These are phyloP conservation scores for Pachydiplax longipennis DNA, from an alignment of 2,888 invertebrate species.

Conservation along the genomic window DNA sequence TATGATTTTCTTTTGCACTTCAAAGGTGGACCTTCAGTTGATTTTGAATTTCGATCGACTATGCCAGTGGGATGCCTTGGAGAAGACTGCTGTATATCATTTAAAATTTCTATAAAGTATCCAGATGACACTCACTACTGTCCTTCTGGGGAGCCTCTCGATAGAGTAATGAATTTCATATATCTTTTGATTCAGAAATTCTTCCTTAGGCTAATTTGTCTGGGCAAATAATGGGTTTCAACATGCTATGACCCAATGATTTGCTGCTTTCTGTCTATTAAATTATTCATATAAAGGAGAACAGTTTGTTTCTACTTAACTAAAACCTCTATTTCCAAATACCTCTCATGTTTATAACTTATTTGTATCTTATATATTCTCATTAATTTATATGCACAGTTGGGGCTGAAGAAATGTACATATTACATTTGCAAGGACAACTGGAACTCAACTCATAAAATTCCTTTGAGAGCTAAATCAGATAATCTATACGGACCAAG, in stretches of 20 bases:
- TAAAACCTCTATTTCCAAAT: neutral
- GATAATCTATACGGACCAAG: slow-evolving; percentile 45
- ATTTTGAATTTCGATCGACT: slow-evolving; percentile 43
- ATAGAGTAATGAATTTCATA: slow-evolving; percentile 46
- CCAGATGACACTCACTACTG: slow-evolving; percentile 46
- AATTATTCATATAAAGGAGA: too few species aligned
- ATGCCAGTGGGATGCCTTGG: slow-evolving; percentile 45
- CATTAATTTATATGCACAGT: slow-evolving; percentile 47
- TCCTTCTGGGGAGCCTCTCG: slow-evolving; percentile 47
- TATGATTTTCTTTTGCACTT: neutral
- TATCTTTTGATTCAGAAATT: neutral
- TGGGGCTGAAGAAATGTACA: slow-evolving; percentile 52
- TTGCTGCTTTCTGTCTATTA: too few species aligned
- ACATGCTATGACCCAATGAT: too few species aligned
- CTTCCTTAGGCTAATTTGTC: neutral
- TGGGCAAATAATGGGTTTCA: neutral
- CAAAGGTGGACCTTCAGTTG: slow-evolving; percentile 32
- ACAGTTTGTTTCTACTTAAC: too few species aligned
- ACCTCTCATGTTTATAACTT: neutral
- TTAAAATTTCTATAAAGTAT: slow-evolving; percentile 46
- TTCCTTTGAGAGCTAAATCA: slow-evolving; percentile 52
- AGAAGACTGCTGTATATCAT: slow-evolving; percentile 47
- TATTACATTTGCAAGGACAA: slow-evolving; percentile 54
- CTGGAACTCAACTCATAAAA: slow-evolving; percentile 53
- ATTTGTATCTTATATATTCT: neutral